A percentile compares a stretch with the other conserved stretches of the same genome.
phyloP scores from a whole-genome alignment of 2,888 invertebrate genomes.

The Melipona bicolor region DNA sequence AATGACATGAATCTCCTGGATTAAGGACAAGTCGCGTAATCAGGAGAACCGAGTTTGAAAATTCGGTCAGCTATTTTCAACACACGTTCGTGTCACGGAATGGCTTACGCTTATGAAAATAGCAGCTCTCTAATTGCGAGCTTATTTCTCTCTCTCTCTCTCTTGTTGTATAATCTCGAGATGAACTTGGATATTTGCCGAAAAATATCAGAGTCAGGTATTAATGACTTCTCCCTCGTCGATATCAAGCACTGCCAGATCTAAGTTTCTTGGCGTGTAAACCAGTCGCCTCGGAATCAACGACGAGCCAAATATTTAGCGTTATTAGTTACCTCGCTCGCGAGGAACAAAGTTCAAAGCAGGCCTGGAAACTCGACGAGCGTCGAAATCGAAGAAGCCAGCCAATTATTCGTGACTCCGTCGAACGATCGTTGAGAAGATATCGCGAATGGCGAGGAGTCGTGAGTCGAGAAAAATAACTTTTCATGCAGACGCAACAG shows the following conservation, averaged over 20 bases:
- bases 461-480: background rate
- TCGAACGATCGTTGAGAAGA: background rate
- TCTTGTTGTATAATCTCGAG: background rate
- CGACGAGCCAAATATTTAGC: constrained; percentile 57
- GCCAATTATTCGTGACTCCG: background rate
- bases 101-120: background rate
- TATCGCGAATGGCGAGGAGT: background rate
- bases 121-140: background rate
- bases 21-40: background rate
- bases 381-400: background rate
- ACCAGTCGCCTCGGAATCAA: background rate
- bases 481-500: background rate
- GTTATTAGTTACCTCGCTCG: constrained; percentile 12
- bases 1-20: background rate
- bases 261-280: constrained; percentile 27
- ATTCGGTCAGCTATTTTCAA: background rate
- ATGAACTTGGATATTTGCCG: constrained; percentile 6
- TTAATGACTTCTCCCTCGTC: constrained; percentile 3
- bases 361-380: constrained; percentile 1
- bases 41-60: background rate
- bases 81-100: background rate
- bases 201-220: constrained; percentile 14
- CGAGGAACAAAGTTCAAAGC: constrained; percentile 25
- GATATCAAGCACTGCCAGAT: constrained; percentile 1
- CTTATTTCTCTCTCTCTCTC: background rate